Percentiles rank a stretch among this genome's conserved stretches.
phyloP scores from a whole-genome alignment of 2,113 vertebrate species.

The Callocephalon fimbriatum region DNA sequence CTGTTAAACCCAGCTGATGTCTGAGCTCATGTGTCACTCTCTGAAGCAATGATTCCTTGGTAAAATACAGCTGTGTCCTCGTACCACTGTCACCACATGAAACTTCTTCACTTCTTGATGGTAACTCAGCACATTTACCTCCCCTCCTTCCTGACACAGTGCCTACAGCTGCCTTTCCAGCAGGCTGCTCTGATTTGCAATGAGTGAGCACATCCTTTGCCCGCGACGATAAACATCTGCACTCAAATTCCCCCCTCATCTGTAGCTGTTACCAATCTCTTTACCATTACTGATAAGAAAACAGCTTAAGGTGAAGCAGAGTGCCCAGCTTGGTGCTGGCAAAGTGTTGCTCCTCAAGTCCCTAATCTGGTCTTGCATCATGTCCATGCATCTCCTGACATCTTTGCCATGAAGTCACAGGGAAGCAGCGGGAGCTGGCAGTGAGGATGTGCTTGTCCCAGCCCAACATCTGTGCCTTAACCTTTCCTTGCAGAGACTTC shows the following conservation, averaged over 20 bases:
- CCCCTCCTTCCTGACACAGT: not conserved
- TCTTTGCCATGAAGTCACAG: not conserved
- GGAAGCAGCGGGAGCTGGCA: not conserved
- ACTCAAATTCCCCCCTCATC: not conserved
- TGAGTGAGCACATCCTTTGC: not conserved
- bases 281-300: not conserved
- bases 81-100: not conserved
- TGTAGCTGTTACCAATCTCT: not conserved
- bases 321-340: not conserved
- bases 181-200: not conserved
- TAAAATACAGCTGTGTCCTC: not conserved
- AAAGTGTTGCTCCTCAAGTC: not conserved
- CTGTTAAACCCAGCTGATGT: not conserved
- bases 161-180: slow-evolving; percentile 8
- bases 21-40: not conserved
- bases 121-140: not conserved
- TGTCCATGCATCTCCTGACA: not conserved
- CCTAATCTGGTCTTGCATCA: fast-evolving
- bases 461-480: slow-evolving; percentile 32
- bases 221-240: not conserved
- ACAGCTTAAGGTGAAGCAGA: not conserved
- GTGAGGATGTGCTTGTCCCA: not conserved
- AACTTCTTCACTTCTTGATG: not conserved
- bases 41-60: not conserved
- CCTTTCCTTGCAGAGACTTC: slow-evolving; percentile 8